These are phyloP conservation scores for Bujurquina vittata DNA, from an alignment of 2,113 vertebrate genomes.

Conservation along the genomic window DNA sequence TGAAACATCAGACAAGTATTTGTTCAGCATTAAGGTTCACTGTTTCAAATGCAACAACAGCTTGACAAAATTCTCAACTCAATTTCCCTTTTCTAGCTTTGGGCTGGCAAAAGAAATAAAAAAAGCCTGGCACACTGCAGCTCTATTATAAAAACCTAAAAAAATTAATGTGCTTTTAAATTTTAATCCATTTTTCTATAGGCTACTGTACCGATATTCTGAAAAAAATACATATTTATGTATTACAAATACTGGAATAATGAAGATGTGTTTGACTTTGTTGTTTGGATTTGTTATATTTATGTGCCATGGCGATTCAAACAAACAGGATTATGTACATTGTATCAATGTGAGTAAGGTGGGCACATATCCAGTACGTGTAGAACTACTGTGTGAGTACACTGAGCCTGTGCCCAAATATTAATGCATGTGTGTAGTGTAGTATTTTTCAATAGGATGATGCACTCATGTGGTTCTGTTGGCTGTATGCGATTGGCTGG, in stretches of 20 bases:
- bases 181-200: neutral
- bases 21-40: neutral
- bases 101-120: neutral
- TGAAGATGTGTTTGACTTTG: slow-evolving; percentile 63
- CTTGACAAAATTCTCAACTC: neutral
- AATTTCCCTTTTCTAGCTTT: neutral
- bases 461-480: slow-evolving; percentile 38
- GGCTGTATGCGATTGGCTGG: slow-evolving; percentile 58
- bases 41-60: neutral
- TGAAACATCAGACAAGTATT: neutral
- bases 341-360: slow-evolving; percentile 60
- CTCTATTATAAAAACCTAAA: neutral
- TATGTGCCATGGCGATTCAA: slow-evolving; percentile 64
- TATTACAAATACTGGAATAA: slow-evolving; percentile 55
- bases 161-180: neutral
- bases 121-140: neutral
- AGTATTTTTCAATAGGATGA: slow-evolving; percentile 64
- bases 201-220: slow-evolving; percentile 22
- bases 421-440: slow-evolving; percentile 41
- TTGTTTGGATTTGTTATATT: slow-evolving; percentile 74
- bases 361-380: slow-evolving; percentile 57
- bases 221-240: neutral
- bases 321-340: slow-evolving; percentile 74
- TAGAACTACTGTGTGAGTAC: neutral
- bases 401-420: slow-evolving; percentile 15